Base-by-base conservation (phyloP, 1,140 invertebrate species). In the Holcopasites calliopsidis region DNA sequence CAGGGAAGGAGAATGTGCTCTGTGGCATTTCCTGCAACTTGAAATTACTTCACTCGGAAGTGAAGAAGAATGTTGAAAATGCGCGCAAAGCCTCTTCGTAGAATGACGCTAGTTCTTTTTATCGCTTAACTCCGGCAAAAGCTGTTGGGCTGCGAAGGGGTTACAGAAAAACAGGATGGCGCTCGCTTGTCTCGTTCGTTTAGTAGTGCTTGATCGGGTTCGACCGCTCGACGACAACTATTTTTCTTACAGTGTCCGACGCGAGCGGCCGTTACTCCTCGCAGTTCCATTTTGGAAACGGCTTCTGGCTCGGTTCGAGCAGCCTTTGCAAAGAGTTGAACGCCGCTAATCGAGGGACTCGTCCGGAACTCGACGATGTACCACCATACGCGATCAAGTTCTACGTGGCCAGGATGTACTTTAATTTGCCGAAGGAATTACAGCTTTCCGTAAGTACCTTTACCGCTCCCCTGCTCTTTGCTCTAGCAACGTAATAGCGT, bases 211-310 rank as follows among this genome's bases (percentile, higher is more conserved):
- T 31, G 11, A 13, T 31, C 23, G 60, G 38, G 8, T 31, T 47
- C 4, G 18, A 64, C 44, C 50, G 28, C 35, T 57, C 44, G 1
- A 7, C 23, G 3, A 21, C 16, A n/a, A n/a, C n/a, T 23, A 13
- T 50, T 52, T 62, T 69, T 74, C 70, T 93, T 93, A 16, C 92
- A 97, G 96, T 96, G 89, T 95, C 93, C 62, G 96, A 97, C 86
- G 94, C 96, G 2, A 96, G 95, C 28, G 96, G 96, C n/a, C 94
- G 95, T 60, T 97, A 97, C 89, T 94, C 94, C 2, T 95, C 95
- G 1, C 95, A 96, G 82, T 94, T 96, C 78, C 93, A 96, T 82
- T 97, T 96, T 82, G 96, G 96, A 8, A 96, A 96, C 86, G 95
- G 96, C 83, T 96, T 95, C 89, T 97, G 96, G 96, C 89, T 96